These are phyloP conservation scores for Ciconia stormi DNA, from an alignment of 2,113 vertebrate genomes.

Conservation along the genomic window DNA sequence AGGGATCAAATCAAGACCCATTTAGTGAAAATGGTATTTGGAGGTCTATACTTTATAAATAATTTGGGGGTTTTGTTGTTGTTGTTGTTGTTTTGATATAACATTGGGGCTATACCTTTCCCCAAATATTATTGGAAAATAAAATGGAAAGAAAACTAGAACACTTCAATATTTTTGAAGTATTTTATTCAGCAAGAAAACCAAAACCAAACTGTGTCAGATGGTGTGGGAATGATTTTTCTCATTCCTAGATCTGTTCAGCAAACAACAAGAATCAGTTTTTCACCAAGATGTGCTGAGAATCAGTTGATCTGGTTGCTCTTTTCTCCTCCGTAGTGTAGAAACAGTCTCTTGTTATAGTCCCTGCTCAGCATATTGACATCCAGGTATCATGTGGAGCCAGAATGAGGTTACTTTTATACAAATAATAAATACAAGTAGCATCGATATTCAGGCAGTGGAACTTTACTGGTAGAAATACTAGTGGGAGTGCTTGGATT, in stretches of 20 bases:
- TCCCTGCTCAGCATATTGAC: background rate
- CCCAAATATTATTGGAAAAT: background rate
- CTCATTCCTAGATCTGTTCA: background rate
- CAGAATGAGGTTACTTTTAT: background rate
- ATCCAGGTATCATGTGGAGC: background rate
- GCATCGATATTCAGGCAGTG: background rate
- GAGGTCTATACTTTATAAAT: background rate
- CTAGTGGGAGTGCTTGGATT: background rate
- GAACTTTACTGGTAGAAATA: background rate
- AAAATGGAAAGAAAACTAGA: background rate
- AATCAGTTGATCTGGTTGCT: background rate
- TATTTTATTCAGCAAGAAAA: background rate
- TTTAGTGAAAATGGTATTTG: background rate
- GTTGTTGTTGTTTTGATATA: background rate
- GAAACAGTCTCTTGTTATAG: background rate
- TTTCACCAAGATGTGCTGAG: background rate
- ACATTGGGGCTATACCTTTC: background rate
- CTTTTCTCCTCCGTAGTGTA: background rate
- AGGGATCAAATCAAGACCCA: background rate
- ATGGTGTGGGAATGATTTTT: background rate
- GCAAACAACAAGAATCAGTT: background rate
- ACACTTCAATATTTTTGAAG: background rate
- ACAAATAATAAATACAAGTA: background rate
- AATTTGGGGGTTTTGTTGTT: background rate
- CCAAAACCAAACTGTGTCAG: background rate